Base-by-base conservation (phyloP, 2,888 invertebrate species). In the Margaritifera margaritifera region DNA sequence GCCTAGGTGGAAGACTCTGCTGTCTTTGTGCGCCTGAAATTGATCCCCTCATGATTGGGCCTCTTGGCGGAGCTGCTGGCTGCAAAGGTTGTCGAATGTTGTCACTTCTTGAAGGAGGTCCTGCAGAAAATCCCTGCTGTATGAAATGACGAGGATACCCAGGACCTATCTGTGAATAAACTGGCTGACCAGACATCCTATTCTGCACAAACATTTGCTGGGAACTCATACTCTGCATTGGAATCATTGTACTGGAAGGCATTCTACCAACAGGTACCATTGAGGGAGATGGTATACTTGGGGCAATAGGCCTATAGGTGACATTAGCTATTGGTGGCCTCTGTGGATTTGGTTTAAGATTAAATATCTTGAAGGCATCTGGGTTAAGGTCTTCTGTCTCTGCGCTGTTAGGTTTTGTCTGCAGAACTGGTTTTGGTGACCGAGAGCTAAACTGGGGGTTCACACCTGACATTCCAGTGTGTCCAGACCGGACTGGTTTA, bases 351-450 rank as follows among this genome's bases (percentile, higher is more conserved):
- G 85, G 85, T 66, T 80, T 78, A 42, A 86, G 68, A 59, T 86
- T 86, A 63, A 86, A 86, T 50, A 86, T 84, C 60, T 84, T 82
- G 68, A 83, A 86, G 20, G 84, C 79, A 60, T 86, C 84, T 20
- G 82, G 82, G 59, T 80, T 77, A 0, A 77, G 66, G 25, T 77
- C 78, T 24, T 79, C 80, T 20, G 61, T 65, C 58, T 72, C 74
- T 1, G 61, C 51, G 42, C 54, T 65, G 51, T 55, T 25, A 6
- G 66, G 19, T 24, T 60, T 60, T 61, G 22, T 65, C 19, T 64
- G 58, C 4, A 50, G 63, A 6, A 42, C 57, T 18, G 69, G 64
- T 25, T 64, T 66, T n/a, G 74, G 62, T 11, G 72, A 65, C 24
- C 53, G 65, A 20, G 56, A 15, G 6, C 51, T 42, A 61, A 22